These are phyloP conservation scores for Proteles cristata DNA, from an alignment of 2,113 vertebrate genomes.

Conservation along the genomic window DNA sequence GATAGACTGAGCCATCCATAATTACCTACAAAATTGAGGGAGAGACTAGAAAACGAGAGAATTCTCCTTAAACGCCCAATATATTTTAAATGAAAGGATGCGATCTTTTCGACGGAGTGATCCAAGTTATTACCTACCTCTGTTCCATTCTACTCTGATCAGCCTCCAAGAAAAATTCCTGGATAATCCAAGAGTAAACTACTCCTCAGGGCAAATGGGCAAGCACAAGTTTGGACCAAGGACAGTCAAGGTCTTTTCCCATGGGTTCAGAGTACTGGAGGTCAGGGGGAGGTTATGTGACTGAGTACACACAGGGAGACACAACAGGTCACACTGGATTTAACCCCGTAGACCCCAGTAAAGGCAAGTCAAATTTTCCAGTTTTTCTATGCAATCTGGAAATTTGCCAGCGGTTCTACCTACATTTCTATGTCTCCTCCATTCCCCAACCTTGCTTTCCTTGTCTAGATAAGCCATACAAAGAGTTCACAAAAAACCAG, in stretches of 20 bases:
- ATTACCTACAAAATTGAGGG: neutral
- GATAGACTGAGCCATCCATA: neutral
- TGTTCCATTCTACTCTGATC: neutral
- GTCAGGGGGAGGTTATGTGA: neutral
- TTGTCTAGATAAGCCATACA: neutral
- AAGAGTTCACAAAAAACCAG: conserved; percentile 9
- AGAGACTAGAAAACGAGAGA: neutral
- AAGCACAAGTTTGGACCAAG: neutral
- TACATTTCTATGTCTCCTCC: neutral
- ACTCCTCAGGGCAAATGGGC: neutral
- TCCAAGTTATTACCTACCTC: neutral
- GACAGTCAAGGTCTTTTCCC: neutral
- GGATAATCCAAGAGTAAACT: neutral
- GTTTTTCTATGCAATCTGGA: neutral
- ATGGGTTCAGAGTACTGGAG: neutral
- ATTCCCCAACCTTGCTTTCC: neutral
- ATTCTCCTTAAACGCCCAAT: neutral
- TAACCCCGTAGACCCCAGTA: neutral
- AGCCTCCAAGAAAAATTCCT: neutral
- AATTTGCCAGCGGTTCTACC: neutral
- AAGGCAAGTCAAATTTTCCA: neutral
- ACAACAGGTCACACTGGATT: neutral
- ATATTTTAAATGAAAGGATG: neutral
- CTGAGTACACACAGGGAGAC: neutral
- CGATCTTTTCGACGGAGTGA: neutral